Conservation (phyloP, 2,888 invertebrate genomes). For the Trypoxylon attenuatum region DNA sequence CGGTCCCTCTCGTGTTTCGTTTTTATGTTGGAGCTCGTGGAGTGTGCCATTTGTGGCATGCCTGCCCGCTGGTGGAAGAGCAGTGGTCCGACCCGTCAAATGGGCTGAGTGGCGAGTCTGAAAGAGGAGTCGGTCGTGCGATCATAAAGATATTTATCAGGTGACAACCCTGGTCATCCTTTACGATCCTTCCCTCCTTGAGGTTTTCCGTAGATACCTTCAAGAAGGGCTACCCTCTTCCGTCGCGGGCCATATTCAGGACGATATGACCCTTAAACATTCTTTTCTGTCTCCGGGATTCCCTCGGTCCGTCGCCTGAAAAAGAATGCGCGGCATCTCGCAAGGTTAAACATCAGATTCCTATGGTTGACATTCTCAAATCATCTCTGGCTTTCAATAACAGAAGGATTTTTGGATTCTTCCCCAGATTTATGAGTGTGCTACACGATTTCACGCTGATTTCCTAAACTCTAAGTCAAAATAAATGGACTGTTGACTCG, state of each 20-base stretch:
- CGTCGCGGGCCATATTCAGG: conserved; percentile 41
- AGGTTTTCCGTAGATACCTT: conserved; percentile 36
- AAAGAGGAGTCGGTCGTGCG: conserved; percentile 28
- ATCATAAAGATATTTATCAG: conserved; percentile 70
- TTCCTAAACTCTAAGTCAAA: too few species aligned
- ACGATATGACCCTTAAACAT: conserved; percentile 23
- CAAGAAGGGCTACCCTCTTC: conserved; percentile 25
- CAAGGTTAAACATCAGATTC: too few species aligned
- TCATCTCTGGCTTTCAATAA: too few species aligned
- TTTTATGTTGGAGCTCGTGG: conserved; percentile 61
- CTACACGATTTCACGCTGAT: too few species aligned
- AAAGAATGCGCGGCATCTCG: too few species aligned
- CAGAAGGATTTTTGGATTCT: too few species aligned
- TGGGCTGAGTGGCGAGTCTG: conserved; percentile 16
- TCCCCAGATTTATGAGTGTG: too few species aligned
- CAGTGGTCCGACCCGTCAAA: conserved; percentile 3
- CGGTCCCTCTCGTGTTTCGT: conserved; percentile 58
- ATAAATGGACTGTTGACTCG: too few species aligned
- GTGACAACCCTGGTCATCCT: conserved; percentile 61
- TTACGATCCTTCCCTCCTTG: conserved; percentile 52
- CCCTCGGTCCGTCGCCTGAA: too few species aligned
- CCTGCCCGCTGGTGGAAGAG: conserved; percentile 20
- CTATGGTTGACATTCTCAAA: too few species aligned
- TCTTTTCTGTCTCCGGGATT: conserved; percentile 32
- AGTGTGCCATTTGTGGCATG: conserved; percentile 17